These are phyloP conservation scores for Merops nubicus DNA, from an alignment of 2,113 vertebrate species.

Conservation along the genomic window DNA sequence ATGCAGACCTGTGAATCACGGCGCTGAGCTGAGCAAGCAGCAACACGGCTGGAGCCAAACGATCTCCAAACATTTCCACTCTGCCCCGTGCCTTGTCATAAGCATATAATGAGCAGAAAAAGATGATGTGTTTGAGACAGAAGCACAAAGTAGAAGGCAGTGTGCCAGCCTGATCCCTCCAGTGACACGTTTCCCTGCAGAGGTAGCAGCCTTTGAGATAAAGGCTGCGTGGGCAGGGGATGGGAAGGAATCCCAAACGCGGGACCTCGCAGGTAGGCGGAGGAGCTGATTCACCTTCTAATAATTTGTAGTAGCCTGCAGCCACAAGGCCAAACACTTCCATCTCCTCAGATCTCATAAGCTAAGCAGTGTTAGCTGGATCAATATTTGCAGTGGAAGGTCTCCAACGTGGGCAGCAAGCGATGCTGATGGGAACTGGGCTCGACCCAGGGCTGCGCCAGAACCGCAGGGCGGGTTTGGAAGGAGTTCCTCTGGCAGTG, in stretches of 20 bases:
- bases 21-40: neutral
- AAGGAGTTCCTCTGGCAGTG: neutral
- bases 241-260: neutral
- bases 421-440: neutral
- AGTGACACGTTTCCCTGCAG: neutral
- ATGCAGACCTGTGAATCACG: constrained; percentile 3
- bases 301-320: neutral
- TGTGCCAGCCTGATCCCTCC: neutral
- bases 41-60: neutral
- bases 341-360: neutral
- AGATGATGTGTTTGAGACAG: neutral
- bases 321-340: neutral
- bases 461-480: neutral
- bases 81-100: neutral
- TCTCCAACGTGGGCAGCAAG: constrained; percentile 29
- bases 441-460: accelerated
- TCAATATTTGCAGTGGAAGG: constrained; percentile 49
- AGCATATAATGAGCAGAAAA: neutral
- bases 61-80: neutral
- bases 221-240: neutral
- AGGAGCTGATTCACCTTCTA: constrained; percentile 18
- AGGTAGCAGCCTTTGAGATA: neutral
- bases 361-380: neutral
- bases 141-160: neutral
- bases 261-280: neutral